Base-by-base conservation (phyloP, 2,797 vertebrate genomes). In the Gallirallus australis region DNA sequence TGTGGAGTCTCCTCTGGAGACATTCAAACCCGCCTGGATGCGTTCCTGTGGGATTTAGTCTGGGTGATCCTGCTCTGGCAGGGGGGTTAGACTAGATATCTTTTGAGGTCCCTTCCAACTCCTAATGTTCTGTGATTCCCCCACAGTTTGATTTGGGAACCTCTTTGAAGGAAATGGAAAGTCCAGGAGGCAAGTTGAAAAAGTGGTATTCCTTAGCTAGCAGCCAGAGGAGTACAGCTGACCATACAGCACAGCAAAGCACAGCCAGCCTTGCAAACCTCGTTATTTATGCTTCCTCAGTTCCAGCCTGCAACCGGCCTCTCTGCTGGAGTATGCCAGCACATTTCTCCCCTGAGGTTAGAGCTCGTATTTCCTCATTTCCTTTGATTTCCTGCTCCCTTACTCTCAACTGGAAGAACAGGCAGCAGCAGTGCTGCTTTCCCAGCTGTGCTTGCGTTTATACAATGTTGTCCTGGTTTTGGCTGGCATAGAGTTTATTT, bases 161-260 rank as follows among this genome's bases (percentile, higher is more conserved):
- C 5, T 79, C 60, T 64, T 31, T 12, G 3, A 47, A 42, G n/a
- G 33, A 56, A 61, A 76, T 31, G 2, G 20, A 31, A 42, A 5
- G 28, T 13, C 9, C 20, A 45, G 11, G 9, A 4, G 3, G 65
- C 53, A 33, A 54, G 45, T 4, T 66, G 70, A 9, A 86, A 47
- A 39, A n/a, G n/a, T 2, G 40, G 15, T 20, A 18, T 59, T 42
- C 45, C 48, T 73, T 78, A 42, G n/a, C 33, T 40, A 88, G 24
- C 0, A 0, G 15, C 39, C 40, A 13, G 45, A 40, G 5, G 24
- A 33, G 23, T 14, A 52, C 39, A 79, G 47, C 40, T 4, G 2
- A 27, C 31, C 4, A 1, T 37, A 47, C 19, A 21, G 40, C 40
- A 57, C 28, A 52, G 24, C 13, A 40, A 84, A 93, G 78, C 1